phyloP scores from a whole-genome alignment of 64 coral and sea anemone genomes.

The Stichodactyla mertensii region DNA sequence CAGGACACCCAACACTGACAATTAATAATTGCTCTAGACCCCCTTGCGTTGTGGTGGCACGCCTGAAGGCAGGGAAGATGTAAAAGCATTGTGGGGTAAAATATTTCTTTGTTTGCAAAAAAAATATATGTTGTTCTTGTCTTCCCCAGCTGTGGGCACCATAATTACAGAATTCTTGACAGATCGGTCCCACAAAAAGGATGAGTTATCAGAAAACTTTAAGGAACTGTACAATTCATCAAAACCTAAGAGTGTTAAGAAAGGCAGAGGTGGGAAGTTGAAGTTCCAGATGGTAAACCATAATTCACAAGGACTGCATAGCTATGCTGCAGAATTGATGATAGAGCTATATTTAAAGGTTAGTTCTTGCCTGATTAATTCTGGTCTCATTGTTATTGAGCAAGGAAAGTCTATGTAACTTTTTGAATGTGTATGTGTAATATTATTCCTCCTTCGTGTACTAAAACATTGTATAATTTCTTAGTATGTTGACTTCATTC shows the following conservation, averaged over 20 bases:
- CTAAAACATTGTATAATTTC: no score
- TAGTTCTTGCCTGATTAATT: background rate
- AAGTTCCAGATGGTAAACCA: background rate
- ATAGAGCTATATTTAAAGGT: background rate
- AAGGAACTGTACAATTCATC: background rate
- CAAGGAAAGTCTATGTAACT: background rate
- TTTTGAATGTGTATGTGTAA: background rate
- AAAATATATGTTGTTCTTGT: background rate
- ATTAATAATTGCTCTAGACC: background rate
- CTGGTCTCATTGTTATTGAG: background rate
- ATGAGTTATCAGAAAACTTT: background rate
- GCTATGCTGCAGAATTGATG: background rate
- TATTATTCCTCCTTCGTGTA: no score
- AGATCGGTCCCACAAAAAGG: background rate
- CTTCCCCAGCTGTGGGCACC: background rate
- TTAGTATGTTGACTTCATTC: no score
- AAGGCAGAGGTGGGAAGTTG: background rate
- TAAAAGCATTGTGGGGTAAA: background rate
- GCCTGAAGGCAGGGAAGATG: background rate
- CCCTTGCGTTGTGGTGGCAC: background rate
- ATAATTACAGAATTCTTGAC: background rate
- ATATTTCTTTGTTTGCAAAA: background rate
- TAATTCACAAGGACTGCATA: background rate
- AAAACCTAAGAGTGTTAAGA: background rate
- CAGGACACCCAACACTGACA: no score